Evolutionary conservation across 2,113 vertebrate species (phyloP).

Genomic region (Carlito syrichta): DNA sequence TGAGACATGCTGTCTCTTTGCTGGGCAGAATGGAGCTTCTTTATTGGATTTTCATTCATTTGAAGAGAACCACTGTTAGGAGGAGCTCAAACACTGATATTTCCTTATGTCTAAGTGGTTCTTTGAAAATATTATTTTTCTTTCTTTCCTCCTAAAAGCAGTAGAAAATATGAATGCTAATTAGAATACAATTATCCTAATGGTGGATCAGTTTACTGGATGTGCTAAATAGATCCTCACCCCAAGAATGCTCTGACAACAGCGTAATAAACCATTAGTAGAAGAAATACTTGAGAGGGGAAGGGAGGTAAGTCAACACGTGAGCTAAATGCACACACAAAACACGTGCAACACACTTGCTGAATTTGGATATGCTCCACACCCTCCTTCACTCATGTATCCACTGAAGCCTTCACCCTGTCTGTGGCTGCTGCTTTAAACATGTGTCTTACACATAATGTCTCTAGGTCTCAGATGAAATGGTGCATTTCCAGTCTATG

Average conservation of each 20-base stretch:
- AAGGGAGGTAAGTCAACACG: background rate
- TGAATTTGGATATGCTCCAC: background rate
- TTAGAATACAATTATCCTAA: background rate
- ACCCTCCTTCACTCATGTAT: background rate
- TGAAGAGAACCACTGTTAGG: background rate
- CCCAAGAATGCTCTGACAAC: background rate
- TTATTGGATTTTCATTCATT: background rate
- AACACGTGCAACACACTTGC: background rate
- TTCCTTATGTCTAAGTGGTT: background rate
- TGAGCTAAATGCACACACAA: background rate
- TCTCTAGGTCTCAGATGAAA: background rate
- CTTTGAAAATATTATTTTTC: background rate
- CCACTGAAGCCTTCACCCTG: background rate
- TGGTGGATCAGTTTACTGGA: background rate
- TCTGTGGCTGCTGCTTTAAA: background rate
- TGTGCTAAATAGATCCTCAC: background rate
- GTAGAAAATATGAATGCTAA: background rate
- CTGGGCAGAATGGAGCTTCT: background rate
- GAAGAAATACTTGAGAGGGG: background rate
- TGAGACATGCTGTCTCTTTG: background rate
- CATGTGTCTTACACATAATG: background rate
- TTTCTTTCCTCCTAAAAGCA: constrained; percentile 39
- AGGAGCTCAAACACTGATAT: background rate
- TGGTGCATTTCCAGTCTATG: background rate
- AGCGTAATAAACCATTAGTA: background rate